Percentiles rank a stretch among this genome's conserved stretches.
These are phyloP conservation scores for Timandra comae DNA, from an alignment of 2,888 invertebrate species.

Conservation along the genomic window DNA sequence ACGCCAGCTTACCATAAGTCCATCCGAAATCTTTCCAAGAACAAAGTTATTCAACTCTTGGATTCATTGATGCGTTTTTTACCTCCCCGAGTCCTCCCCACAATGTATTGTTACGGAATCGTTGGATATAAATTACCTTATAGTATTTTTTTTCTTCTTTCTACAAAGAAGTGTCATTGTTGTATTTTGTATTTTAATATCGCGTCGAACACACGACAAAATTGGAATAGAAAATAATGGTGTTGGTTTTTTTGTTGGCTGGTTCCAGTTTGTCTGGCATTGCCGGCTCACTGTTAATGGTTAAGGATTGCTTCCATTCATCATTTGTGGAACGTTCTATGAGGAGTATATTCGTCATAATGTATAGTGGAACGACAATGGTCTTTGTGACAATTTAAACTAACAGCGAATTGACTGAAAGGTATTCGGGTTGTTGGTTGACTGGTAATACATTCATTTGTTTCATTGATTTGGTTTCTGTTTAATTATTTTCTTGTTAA, in stretches of 20 bases:
- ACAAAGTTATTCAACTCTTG: slow-evolving; percentile 31
- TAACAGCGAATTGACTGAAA: not conserved
- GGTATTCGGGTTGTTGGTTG: not conserved
- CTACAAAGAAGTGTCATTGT: slow-evolving; percentile 66
- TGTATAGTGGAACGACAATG: slow-evolving; percentile 18
- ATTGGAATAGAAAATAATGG: slow-evolving; percentile 67
- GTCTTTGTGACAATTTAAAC: slow-evolving; percentile 23
- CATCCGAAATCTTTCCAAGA: slow-evolving; percentile 40
- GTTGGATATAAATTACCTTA: slow-evolving; percentile 52
- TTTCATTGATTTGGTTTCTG: too few relatives aligned
- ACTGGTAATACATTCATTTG: too few relatives aligned
- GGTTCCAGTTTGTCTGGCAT: slow-evolving; percentile 65
- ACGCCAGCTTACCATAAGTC: slow-evolving; percentile 39
- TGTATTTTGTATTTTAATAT: slow-evolving; percentile 71
- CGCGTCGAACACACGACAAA: slow-evolving; percentile 53
- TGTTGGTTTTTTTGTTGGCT: slow-evolving; percentile 46
- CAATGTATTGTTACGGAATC: slow-evolving; percentile 40
- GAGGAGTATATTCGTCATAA: slow-evolving; percentile 32
- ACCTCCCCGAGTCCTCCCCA: slow-evolving; percentile 37
- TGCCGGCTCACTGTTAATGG: slow-evolving; percentile 47
- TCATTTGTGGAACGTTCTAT: slow-evolving; percentile 21
- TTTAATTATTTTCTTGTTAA: too few relatives aligned
- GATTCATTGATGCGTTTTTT: slow-evolving; percentile 59
- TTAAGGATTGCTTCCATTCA: slow-evolving; percentile 34
- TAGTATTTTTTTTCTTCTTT: slow-evolving; percentile 32